phyloP scores from a whole-genome alignment of 2,888 invertebrate genomes.

The Psylliodes chrysocephalus region DNA sequence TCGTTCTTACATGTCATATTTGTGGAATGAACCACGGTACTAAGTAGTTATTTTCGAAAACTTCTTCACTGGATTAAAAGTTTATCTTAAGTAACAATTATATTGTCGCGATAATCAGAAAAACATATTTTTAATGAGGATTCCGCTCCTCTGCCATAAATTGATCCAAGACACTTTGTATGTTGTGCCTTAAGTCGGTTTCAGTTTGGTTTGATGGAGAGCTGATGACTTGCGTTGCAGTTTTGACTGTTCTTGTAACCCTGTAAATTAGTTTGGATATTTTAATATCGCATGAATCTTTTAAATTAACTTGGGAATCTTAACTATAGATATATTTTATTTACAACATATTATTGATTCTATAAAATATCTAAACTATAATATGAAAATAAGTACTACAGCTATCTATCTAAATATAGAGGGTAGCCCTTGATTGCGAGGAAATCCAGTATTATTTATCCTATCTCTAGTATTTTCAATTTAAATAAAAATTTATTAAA shows the following conservation, averaged over 20 bases:
- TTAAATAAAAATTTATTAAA: too few relatives aligned
- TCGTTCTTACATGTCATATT: neutral
- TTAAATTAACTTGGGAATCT: too few relatives aligned
- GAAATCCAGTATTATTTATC: too few relatives aligned
- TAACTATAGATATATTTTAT: too few relatives aligned
- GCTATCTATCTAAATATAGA: too few relatives aligned
- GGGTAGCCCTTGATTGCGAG: too few relatives aligned
- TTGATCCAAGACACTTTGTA: constrained; percentile 68
- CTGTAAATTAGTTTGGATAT: constrained; percentile 62
- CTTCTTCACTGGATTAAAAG: neutral
- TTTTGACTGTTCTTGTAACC: constrained; percentile 66
- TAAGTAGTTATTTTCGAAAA: neutral
- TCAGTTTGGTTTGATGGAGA: constrained; percentile 52
- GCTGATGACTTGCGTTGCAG: constrained; percentile 62
- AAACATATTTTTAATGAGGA: constrained; percentile 55
- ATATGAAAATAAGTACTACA: too few relatives aligned
- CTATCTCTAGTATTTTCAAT: too few relatives aligned
- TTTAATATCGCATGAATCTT: too few relatives aligned
- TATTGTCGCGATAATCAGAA: constrained; percentile 29
- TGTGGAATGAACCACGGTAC: neutral
- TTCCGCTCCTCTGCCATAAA: constrained; percentile 68
- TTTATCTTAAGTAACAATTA: constrained; percentile 39
- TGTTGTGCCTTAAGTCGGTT: constrained; percentile 65
- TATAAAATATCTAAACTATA: too few relatives aligned
- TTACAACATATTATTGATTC: too few relatives aligned